Conservation (phyloP, 1,140 invertebrate species). For the Diprion similis region DNA sequence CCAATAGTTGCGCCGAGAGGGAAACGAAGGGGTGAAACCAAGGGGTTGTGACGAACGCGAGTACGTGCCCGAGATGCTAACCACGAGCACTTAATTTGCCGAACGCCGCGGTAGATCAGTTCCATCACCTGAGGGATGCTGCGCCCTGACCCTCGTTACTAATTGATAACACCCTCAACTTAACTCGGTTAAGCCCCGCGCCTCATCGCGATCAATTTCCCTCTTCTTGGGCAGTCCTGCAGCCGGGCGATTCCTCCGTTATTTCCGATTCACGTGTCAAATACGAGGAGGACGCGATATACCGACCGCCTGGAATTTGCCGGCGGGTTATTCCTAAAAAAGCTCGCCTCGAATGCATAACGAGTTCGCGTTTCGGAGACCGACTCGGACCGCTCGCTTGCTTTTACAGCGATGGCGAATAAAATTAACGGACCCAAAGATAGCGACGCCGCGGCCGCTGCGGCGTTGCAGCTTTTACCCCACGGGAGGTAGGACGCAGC, state of each 20-base stretch:
- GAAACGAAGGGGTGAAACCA: neutral
- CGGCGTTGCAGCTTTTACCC: neutral
- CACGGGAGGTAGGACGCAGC: neutral
- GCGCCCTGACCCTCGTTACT: neutral
- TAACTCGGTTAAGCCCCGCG: too few species aligned
- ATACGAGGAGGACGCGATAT: neutral
- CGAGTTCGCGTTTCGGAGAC: neutral
- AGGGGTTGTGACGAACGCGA: conserved; percentile 41
- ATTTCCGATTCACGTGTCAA: neutral
- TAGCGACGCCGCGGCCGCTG: neutral
- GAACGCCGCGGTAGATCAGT: conserved; percentile 8
- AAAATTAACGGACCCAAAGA: neutral
- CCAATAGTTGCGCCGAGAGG: neutral
- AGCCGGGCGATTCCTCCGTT: neutral
- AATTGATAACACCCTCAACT: conserved; percentile 4
- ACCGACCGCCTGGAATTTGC: neutral
- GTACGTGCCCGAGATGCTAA: conserved; percentile 48
- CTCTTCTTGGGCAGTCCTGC: neutral
- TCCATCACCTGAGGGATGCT: neutral
- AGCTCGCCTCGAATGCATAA: too few species aligned
- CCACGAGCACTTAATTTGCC: conserved; percentile 29
- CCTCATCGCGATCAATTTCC: conserved; percentile 2
- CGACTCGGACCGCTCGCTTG: neutral
- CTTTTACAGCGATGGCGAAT: neutral
- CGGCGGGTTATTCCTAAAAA: too few species aligned